Base-by-base conservation (phyloP, 2,888 invertebrate species). In the Pherbina coryleti region DNA sequence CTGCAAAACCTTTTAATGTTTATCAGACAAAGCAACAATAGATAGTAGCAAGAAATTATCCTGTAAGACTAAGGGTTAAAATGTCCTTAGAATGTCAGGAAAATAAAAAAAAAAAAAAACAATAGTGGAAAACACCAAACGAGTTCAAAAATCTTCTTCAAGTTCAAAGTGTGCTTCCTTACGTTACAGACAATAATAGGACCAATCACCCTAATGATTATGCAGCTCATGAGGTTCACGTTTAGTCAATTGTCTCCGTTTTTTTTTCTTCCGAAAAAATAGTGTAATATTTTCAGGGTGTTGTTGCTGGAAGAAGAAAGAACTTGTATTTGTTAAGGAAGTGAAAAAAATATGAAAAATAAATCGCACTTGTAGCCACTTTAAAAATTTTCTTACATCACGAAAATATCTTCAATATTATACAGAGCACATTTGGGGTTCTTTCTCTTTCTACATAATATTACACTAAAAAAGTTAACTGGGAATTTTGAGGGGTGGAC, bases 141-240 rank as follows among this genome's bases (percentile, higher is more conserved):
- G 55, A 55, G 55, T 19, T 55, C n/a, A 55, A 55, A 55, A n/a
- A 55, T 19, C 55, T 55, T 55, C 55, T 4, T n/a, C n/a, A 55
- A 55, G 55, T 55, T 55, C 55, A 55, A 55, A 55, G 55, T 55
- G 55, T 19, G 55, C 11, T 55, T n/a, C n/a, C 55, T n/a, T n/a
- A 55, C 55, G 11, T 44, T 44, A 22, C 55, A 55, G n/a, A 55
- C 55, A 22, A 55, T 55, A 55, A 55, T 22, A 9, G 55, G 55
- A 1, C 8, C 55, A 55, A 19, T 55, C 55, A 55, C 55, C 55
- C 55, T 22, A 55, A 55, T 55, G 19, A 19, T 55, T 55, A 55
- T 55, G 55, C 2, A 19, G 19, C n/a, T 55, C 19, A 55, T 19
- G 55, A 55, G 55, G 55, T 55, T 55, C 55, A 55, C 8, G 5